Conservation (phyloP, 2,797 vertebrate genomes). For the Argya squamiceps region DNA sequence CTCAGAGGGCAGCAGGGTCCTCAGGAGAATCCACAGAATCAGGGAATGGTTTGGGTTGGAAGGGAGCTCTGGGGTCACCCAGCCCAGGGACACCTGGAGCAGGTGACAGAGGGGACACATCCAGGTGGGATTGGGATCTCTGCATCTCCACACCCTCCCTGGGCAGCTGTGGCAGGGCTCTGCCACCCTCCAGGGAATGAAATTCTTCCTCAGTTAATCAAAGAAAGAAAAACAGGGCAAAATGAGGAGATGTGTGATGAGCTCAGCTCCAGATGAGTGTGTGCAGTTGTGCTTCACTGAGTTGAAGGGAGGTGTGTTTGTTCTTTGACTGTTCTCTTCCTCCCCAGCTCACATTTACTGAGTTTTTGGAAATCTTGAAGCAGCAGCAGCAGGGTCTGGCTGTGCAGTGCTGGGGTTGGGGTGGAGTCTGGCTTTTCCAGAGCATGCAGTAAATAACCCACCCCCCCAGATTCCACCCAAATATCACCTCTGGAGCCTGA, state of each 20-base stretch:
- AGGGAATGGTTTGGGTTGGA: not conserved
- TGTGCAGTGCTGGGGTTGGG: not conserved
- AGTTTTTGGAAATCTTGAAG: not conserved
- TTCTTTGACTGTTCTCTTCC: not conserved
- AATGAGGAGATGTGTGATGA: not conserved
- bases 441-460: not conserved
- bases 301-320: not conserved
- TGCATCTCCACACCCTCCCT: not conserved
- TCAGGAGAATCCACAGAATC: not conserved
- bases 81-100: not conserved
- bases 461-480: not conserved
- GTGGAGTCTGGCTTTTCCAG: fast-evolving
- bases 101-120: not conserved
- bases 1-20: not conserved
- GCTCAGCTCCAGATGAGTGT: not conserved
- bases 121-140: not conserved
- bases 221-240: not conserved
- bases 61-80: not conserved
- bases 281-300: not conserved
- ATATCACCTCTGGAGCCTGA: not conserved
- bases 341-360: not conserved
- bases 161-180: not conserved
- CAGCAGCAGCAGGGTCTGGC: not conserved
- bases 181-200: not conserved
- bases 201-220: not conserved